Evolutionary conservation across 2,113 vertebrate genomes (phyloP), one percentile per base, ranked within the genome.

Genomic region (Hippocampus guttulatus): DNA sequence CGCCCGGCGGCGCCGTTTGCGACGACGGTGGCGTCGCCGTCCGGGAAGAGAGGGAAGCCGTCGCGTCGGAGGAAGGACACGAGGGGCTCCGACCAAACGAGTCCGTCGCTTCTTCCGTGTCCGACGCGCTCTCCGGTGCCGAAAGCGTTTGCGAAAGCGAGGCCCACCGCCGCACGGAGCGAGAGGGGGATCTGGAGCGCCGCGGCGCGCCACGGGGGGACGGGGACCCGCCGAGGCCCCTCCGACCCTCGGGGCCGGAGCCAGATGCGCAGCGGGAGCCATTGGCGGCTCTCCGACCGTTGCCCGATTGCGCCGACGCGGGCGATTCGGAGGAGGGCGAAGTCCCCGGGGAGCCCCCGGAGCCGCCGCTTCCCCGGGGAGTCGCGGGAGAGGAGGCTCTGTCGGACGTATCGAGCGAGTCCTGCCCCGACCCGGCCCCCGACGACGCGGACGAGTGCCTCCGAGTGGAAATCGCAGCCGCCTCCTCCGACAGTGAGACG

Each of bases 61-160:
- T 89, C 45, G 45, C 78, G 69, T 67, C 85, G 64, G 87, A 90
- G 3, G 68, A 58, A 12, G 82, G 33, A 9, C 83, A 74, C 23
- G 88, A 89, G 2, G 88, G 87, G 52, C 79, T 92, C 43, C 87
- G 90, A 75, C 88, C 88, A 16, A 92, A 91, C 23, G 91, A 92
- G 57, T 92, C 90, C 0, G 74, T 91, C 41, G 81, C 79, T 20
- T 92, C 91, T 12, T 92, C 90, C 8, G 77, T 89, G 55, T 92
- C 91, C 0, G 90, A 93, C 67, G 91, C 91, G 15, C 81, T 85
- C 14, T 92, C 91, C 15, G 92, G 92, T 71, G 83, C 83, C 27
- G 91, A 90, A 33, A 91, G 88, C 60, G 80, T 92, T 63, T 92
- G 79, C 74, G 92, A 92, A 72, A 93, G 85, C 27, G 91, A 92